A percentile compares a stretch with the other conserved stretches of the same genome.
Conservation (phyloP, 2,888 invertebrate genomes). For the Pasiphila rectangulata region DNA sequence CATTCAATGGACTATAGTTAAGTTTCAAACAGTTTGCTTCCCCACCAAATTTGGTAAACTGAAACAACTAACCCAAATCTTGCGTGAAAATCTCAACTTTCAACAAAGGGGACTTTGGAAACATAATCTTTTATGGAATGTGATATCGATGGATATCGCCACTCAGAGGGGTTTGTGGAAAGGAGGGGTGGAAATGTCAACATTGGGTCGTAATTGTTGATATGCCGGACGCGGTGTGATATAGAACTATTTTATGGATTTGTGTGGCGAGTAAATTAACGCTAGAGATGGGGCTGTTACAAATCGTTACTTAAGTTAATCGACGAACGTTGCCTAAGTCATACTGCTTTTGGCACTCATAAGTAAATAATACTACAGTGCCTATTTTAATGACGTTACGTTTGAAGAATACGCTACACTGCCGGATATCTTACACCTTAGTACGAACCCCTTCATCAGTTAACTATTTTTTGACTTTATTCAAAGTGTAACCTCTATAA, state of each 20-base stretch:
- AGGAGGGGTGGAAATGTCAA: conserved; percentile 59
- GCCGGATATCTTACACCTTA: too few species aligned
- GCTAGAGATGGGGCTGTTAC: conserved; percentile 16
- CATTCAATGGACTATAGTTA: too few species aligned
- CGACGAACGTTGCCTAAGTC: too few species aligned
- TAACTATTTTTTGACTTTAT: too few species aligned
- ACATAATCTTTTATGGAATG: conserved; percentile 64
- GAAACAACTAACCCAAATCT: conserved; percentile 40
- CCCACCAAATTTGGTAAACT: too few species aligned
- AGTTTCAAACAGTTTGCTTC: not conserved
- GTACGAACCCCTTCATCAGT: too few species aligned
- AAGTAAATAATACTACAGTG: too few species aligned
- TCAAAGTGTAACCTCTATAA: too few species aligned
- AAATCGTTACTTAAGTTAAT: too few species aligned
- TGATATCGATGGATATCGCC: conserved; percentile 55
- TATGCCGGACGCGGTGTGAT: conserved; percentile 38
- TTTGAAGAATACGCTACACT: too few species aligned
- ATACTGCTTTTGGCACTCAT: too few species aligned
- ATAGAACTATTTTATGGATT: conserved; percentile 25
- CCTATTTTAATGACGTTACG: too few species aligned
- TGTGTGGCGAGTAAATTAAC: conserved; percentile 24
- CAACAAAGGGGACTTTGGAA: conserved; percentile 42
- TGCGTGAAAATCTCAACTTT: conserved; percentile 47
- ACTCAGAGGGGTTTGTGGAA: conserved; percentile 35
- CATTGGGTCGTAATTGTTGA: conserved; percentile 54